These are phyloP conservation scores for Globia sparganii DNA, from an alignment of 2,888 invertebrate species.

Conservation along the genomic window DNA sequence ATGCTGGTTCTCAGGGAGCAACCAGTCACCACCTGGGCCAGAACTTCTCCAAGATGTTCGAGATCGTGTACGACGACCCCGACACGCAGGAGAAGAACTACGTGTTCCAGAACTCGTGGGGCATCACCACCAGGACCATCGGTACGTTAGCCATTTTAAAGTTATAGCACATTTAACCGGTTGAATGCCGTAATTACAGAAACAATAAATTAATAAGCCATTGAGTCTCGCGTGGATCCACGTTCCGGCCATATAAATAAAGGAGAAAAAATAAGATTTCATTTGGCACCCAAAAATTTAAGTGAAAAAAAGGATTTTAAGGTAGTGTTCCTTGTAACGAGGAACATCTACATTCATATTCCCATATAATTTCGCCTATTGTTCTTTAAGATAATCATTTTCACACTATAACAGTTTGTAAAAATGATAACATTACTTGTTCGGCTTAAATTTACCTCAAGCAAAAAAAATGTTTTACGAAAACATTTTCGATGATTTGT, in stretches of 20 bases:
- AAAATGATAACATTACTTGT: background rate
- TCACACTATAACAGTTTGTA: background rate
- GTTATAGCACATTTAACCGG: background rate
- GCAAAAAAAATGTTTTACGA: background rate
- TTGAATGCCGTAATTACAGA: background rate
- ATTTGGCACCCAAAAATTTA: too few relatives aligned
- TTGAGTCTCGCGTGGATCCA: too few relatives aligned
- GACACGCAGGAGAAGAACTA: slow-evolving; percentile 96
- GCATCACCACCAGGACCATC: slow-evolving; percentile 98
- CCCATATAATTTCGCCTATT: background rate
- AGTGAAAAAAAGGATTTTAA: background rate
- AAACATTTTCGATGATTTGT: background rate
- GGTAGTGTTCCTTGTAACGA: background rate
- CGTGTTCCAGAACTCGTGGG: slow-evolving; percentile 99
- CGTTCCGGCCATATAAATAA: background rate
- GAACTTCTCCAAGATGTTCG: slow-evolving; percentile 99
- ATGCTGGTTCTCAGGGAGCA: slow-evolving; percentile 92
- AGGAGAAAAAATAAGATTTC: background rate
- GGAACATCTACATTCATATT: background rate
- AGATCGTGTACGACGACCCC: slow-evolving; percentile 98
- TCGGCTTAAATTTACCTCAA: background rate
- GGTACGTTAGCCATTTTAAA: slow-evolving; percentile 84
- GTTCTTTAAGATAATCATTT: background rate
- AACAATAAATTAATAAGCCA: background rate
- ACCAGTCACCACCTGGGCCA: slow-evolving; percentile 99